These are phyloP conservation scores for Blastobasis adustella DNA, from an alignment of 2,888 invertebrate species.

Conservation along the genomic window DNA sequence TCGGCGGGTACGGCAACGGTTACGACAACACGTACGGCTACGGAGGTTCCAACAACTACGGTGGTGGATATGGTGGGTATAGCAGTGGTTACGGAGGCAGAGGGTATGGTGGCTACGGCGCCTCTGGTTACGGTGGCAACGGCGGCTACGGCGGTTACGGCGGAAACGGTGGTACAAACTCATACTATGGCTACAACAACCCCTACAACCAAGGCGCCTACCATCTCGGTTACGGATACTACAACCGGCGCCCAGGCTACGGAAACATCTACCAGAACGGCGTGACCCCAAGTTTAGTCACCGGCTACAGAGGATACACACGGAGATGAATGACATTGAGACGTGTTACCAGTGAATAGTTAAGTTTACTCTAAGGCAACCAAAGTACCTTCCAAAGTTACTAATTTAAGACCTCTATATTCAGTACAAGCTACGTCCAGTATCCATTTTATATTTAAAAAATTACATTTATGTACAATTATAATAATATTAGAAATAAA, in stretches of 20 bases:
- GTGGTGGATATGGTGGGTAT: constrained; percentile 11
- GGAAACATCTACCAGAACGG: constrained; percentile 58
- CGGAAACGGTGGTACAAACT: constrained; percentile 74
- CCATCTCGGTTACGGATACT: constrained; percentile 77
- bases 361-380: constrained; percentile 24
- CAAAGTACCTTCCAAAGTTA: constrained; percentile 53
- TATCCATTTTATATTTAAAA: not conserved
- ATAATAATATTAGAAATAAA: constrained; percentile 16
- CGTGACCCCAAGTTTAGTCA: constrained; percentile 62
- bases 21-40: constrained; percentile 15
- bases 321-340: constrained; percentile 28
- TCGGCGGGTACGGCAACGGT: constrained; percentile 15
- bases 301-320: constrained; percentile 70
- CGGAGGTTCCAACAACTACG: constrained; percentile 15
- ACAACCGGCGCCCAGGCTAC: constrained; percentile 46
- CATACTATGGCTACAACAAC: constrained; percentile 75
- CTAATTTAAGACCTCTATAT: constrained; percentile 16
- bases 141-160: constrained; percentile 39
- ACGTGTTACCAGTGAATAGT: not conserved
- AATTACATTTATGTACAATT: not conserved
- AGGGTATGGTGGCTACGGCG: constrained; percentile 17
- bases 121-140: constrained; percentile 13
- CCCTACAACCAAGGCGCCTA: constrained; percentile 68
- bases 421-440: not conserved
- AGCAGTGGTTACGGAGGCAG: constrained; percentile 15